Evolutionary conservation across 92 coral and sea anemone species (phyloP), one percentile per base, ranked within the genome.

Genomic region (Zoanthus sansibaricus): DNA sequence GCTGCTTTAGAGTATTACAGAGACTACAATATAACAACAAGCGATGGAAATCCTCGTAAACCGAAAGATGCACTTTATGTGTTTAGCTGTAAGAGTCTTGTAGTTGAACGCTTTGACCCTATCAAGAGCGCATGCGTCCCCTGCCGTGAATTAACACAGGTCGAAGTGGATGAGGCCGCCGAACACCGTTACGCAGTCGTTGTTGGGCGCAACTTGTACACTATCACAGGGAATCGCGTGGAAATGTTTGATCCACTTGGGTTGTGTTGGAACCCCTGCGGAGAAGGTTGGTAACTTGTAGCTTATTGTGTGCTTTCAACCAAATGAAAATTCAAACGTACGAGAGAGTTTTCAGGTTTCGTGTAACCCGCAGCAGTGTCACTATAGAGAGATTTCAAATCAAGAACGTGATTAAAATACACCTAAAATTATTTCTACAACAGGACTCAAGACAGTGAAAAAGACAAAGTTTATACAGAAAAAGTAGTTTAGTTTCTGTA

Each of bases 151-250:
- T 77, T 94, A 90, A 90, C 93, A 6, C 91, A 93, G 25, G 58
- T 82, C 47, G 93, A 72, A 46, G 89, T 77, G 72, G 89, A 88
- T 49, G 89, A 84, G 71, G 69, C 87, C 54, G 82, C 88, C 5
- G 98, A 93, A 73, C 76, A 76, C 64, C 98, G 98, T 79, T 93
- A 88, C 75, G 93, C 98, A 72, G 93, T 94, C 45, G 96, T 88
- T 70, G 93, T 96, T 7, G 94, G 92, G 20, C 77, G 92, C n/a
- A 90, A 90, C 52, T 73, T 96, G 30, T 92, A 90, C 86, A 72
- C 90, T 8, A 92, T 96, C 56, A 93, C 93, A 18, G 87, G 80
- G 44, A 18, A 48, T 31, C 84, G 91, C 79, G 95, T 96, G 66
- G 94, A 93, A 83, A 96, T 88, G 83, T 96, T 91, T 72, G 91